Evolutionary conservation across 2,797 vertebrate genomes (phyloP).

Genomic region (Choloepus didactylus): DNA sequence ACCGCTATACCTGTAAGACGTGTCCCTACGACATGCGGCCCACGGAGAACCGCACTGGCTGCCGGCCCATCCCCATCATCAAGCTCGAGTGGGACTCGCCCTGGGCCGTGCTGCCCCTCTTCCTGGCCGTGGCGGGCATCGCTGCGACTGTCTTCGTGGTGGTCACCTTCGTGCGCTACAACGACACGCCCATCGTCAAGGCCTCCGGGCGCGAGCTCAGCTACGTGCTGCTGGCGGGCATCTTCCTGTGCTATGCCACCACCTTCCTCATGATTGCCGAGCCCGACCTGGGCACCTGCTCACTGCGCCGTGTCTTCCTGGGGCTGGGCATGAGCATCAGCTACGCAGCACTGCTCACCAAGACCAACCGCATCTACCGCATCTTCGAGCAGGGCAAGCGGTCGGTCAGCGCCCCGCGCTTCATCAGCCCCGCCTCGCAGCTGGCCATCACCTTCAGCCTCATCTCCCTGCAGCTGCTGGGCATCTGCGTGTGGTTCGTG

Average conservation of each 20-base stretch:
- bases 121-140: slow-evolving; percentile 95
- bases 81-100: slow-evolving; percentile 97
- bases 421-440: slow-evolving; percentile 97
- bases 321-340: slow-evolving; percentile 98
- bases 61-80: slow-evolving; percentile 95
- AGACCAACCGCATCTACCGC: slow-evolving; percentile 98
- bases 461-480: slow-evolving; percentile 96
- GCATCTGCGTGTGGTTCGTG: slow-evolving; percentile 97
- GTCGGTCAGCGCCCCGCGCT: slow-evolving; percentile 95
- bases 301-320: slow-evolving; percentile 95
- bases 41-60: slow-evolving; percentile 95
- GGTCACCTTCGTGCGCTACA: slow-evolving; percentile 95
- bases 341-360: slow-evolving; percentile 97
- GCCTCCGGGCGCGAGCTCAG: slow-evolving; percentile 97
- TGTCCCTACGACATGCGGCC: slow-evolving; percentile 96
- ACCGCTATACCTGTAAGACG: slow-evolving; percentile 95
- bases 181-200: slow-evolving; percentile 97
- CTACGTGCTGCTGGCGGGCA: slow-evolving; percentile 96
- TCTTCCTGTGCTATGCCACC: slow-evolving; percentile 97
- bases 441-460: slow-evolving; percentile 97
- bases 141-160: slow-evolving; percentile 95
- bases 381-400: slow-evolving; percentile 99
- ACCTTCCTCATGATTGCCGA: slow-evolving; percentile 98
- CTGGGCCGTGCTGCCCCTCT: slow-evolving; percentile 96
- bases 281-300: slow-evolving; percentile 94